A percentile compares a stretch with the other conserved stretches of the same genome.
These are phyloP conservation scores for Oxycera nigricornis DNA, from an alignment of 2,888 invertebrate species.

Conservation along the genomic window DNA sequence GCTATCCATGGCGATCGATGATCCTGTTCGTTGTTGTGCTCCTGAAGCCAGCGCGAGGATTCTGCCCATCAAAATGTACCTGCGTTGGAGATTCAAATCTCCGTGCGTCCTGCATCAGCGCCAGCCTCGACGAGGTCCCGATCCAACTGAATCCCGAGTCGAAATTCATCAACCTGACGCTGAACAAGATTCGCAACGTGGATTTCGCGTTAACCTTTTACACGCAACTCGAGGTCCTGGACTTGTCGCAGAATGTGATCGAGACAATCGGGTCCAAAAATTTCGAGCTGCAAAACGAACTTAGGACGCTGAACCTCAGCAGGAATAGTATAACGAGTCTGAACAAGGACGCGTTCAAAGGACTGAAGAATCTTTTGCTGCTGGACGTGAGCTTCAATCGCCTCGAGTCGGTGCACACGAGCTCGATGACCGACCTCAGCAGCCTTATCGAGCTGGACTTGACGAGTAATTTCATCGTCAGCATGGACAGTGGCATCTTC, in stretches of 20 bases:
- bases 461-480: constrained; percentile 77
- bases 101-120: constrained; percentile 78
- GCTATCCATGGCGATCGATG: constrained; percentile 17
- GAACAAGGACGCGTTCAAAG: constrained; percentile 78
- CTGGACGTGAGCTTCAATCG: constrained; percentile 81
- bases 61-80: constrained; percentile 81
- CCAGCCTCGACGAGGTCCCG: constrained; percentile 83
- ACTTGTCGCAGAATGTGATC: constrained; percentile 83
- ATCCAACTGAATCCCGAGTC: constrained; percentile 89
- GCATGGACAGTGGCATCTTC: constrained; percentile 75
- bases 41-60: constrained; percentile 60
- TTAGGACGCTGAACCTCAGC: constrained; percentile 79
- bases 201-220: constrained; percentile 82
- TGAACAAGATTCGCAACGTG: constrained; percentile 81
- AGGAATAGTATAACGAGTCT: constrained; percentile 75
- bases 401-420: constrained; percentile 74
- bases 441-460: constrained; percentile 77
- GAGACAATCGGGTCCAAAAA: constrained; percentile 81
- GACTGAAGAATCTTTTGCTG: constrained; percentile 70
- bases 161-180: constrained; percentile 80
- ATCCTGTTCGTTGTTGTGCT: constrained; percentile 13
- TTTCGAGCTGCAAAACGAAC: constrained; percentile 77
- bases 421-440: constrained; percentile 80
- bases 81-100: constrained; percentile 82
- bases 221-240: constrained; percentile 78